Evolutionary conservation across 2,888 invertebrate genomes (phyloP).

Genomic region (Brenthis hecate): DNA sequence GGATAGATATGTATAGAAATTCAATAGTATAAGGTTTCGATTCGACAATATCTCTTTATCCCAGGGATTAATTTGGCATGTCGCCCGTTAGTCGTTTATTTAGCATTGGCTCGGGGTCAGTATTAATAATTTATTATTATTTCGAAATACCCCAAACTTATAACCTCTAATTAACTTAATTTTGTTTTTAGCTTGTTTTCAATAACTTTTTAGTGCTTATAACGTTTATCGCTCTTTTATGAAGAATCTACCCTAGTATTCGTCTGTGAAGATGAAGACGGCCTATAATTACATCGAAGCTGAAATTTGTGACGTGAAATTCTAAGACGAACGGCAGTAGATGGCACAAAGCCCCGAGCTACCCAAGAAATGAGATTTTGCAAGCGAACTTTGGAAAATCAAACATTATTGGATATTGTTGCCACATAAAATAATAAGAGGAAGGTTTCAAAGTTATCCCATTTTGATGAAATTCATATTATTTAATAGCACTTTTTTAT

Average conservation of each 20-base stretch:
- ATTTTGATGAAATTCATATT: too few species aligned
- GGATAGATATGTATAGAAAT: background rate
- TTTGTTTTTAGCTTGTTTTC: too few species aligned
- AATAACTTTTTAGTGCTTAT: too few species aligned
- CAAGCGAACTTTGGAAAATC: constrained; percentile 17
- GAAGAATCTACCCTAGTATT: constrained; percentile 14
- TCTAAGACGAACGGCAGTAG: constrained; percentile 25
- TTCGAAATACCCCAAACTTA: background rate
- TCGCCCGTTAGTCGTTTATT: constrained; percentile 38
- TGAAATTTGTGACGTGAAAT: constrained; percentile 25
- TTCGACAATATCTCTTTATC: constrained; percentile 33
- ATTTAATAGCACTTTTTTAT: too few species aligned
- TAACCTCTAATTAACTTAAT: too few species aligned
- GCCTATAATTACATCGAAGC: constrained; percentile 15
- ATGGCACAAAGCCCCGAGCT: constrained; percentile 27
- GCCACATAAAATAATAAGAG: constrained; percentile 3
- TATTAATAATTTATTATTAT: constrained; percentile 1
- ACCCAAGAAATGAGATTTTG: constrained; percentile 25
- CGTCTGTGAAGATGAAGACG: constrained; percentile 7
- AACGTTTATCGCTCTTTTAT: too few species aligned
- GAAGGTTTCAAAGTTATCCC: background rate
- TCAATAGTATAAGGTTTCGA: background rate
- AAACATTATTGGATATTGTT: constrained; percentile 22
- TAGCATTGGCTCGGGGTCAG: constrained; percentile 35
- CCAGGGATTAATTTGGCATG: constrained; percentile 40